These are phyloP conservation scores for Cephus pygmeus DNA, from an alignment of 2,888 invertebrate species.

Conservation along the genomic window DNA sequence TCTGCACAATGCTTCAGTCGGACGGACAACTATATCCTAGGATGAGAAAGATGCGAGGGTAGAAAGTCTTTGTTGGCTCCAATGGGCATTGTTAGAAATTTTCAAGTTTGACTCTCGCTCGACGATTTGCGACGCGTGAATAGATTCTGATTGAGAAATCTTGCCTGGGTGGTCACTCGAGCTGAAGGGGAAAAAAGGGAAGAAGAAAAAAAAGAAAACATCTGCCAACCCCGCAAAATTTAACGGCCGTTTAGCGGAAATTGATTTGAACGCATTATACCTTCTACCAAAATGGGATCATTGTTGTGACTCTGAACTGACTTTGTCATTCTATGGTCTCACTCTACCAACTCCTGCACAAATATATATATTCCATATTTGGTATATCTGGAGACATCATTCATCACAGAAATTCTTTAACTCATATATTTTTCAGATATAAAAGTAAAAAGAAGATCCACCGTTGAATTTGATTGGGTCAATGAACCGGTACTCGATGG, in stretches of 20 bases:
- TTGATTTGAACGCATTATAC: slow-evolving; percentile 40
- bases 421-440: neutral
- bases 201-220: slow-evolving; percentile 35
- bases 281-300: slow-evolving; percentile 34
- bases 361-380: neutral
- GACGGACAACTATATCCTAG: slow-evolving; percentile 33
- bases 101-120: slow-evolving; percentile 38
- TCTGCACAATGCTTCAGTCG: slow-evolving; percentile 25
- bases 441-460: neutral
- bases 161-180: slow-evolving; percentile 34
- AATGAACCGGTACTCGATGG: neutral
- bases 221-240: slow-evolving; percentile 50
- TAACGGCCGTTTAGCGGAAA: slow-evolving; percentile 48
- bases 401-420: neutral
- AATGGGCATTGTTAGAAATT: slow-evolving; percentile 27
- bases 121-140: slow-evolving; percentile 43
- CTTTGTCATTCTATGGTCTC: neutral
- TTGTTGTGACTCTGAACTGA: slow-evolving; percentile 29
- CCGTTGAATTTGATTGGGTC: neutral
- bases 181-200: slow-evolving; percentile 11
- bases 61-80: slow-evolving; percentile 19
- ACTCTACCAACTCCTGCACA: neutral
- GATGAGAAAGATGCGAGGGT: slow-evolving; percentile 16
- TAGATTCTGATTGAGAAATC: slow-evolving; percentile 42
- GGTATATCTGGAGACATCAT: neutral